These are phyloP conservation scores for Myiopsitta monachus DNA, from an alignment of 2,113 vertebrate genomes.

Conservation along the genomic window DNA sequence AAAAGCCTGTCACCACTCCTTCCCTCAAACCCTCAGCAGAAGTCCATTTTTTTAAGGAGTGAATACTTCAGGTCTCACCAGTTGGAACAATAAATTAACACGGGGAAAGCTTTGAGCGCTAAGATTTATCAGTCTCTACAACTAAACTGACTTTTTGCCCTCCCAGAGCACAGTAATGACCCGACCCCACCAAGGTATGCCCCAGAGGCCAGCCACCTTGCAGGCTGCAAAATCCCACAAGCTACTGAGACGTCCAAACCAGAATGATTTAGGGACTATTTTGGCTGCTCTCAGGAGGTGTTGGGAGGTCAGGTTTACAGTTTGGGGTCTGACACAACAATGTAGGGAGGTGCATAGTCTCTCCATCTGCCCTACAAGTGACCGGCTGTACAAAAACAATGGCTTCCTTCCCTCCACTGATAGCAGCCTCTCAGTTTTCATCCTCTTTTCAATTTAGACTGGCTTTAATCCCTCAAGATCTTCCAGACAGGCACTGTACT, in stretches of 20 bases:
- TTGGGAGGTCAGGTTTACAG: neutral
- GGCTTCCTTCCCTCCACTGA: neutral
- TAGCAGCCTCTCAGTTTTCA: conserved; percentile 15
- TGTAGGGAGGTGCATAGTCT: neutral
- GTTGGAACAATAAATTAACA: neutral
- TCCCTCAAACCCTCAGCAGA: neutral
- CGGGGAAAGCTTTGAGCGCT: neutral
- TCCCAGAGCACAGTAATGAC: neutral
- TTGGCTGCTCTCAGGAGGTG: neutral
- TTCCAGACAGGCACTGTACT: neutral
- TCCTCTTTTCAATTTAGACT: conserved; percentile 3
- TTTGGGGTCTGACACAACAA: conserved; percentile 9
- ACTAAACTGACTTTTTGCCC: neutral
- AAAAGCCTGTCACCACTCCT: neutral
- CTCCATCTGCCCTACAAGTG: neutral
- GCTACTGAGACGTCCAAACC: neutral
- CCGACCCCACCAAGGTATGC: neutral
- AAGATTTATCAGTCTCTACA: neutral
- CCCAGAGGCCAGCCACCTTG: neutral
- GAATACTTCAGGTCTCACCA: neutral
- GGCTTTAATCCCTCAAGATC: neutral
- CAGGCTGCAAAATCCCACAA: neutral
- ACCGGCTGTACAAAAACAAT: neutral
- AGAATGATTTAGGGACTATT: neutral
- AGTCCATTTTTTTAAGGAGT: neutral